These are phyloP conservation scores for Atractosteus spatula DNA, from an alignment of 2,113 vertebrate species.

Conservation along the genomic window DNA sequence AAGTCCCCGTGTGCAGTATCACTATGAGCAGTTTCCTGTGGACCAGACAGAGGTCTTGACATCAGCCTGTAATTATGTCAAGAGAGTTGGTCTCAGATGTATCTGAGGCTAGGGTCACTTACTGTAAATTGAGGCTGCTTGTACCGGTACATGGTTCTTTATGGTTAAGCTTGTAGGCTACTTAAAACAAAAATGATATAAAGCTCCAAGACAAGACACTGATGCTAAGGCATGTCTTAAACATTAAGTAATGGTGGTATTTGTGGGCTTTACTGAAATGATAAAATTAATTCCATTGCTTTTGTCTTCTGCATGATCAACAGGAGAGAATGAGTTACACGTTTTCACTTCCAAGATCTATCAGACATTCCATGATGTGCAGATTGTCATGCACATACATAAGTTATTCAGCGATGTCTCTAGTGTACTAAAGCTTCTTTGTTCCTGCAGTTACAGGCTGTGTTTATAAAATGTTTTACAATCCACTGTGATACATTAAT, in stretches of 20 bases:
- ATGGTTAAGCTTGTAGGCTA: too few relatives aligned
- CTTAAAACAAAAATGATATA: too few relatives aligned
- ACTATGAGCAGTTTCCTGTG: constrained; percentile 42
- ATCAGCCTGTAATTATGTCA: not conserved
- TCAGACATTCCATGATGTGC: not conserved
- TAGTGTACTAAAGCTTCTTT: not conserved
- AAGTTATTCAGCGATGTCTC: constrained; percentile 8
- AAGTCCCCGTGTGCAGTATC: constrained; percentile 25
- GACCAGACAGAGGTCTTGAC: constrained; percentile 13
- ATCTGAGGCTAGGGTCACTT: too few relatives aligned
- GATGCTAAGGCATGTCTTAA: not conserved
- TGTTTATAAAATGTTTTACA: not conserved
- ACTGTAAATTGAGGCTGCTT: too few relatives aligned
- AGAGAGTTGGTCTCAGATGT: too few relatives aligned
- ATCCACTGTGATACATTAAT: too few relatives aligned
- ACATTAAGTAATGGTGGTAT: not conserved
- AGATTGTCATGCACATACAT: not conserved
- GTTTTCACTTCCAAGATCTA: not conserved
- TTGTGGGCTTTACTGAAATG: not conserved
- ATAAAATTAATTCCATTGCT: constrained; percentile 9
- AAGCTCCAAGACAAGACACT: not conserved
- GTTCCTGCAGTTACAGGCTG: not conserved
- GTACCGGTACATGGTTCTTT: too few relatives aligned
- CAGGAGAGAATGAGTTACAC: not conserved
- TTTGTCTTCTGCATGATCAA: not conserved